phyloP scores from a whole-genome alignment of 2,888 invertebrate genomes.

The Cloeon dipterum region DNA sequence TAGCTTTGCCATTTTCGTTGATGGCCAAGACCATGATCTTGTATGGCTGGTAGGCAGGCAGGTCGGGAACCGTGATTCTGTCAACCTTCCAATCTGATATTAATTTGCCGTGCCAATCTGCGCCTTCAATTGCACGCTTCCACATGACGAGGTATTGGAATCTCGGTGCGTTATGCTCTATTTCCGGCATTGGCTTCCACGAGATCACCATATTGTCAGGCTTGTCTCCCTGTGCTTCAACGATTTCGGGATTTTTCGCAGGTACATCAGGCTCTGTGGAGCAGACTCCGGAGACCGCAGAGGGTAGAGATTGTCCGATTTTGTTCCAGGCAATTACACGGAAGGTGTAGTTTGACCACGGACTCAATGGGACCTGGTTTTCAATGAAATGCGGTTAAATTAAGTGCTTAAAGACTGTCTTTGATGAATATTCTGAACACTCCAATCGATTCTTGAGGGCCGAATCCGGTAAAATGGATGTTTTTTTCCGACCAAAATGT shows the following conservation, averaged over 20 bases:
- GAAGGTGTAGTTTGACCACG: constrained; percentile 94
- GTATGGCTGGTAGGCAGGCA: constrained; percentile 78
- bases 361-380: constrained; percentile 37
- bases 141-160: constrained; percentile 83
- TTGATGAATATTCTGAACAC: too few species aligned
- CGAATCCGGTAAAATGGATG: too few species aligned
- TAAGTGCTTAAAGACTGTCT: not conserved
- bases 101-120: constrained; percentile 40
- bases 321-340: constrained; percentile 79
- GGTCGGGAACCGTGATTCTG: constrained; percentile 44
- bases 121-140: constrained; percentile 53
- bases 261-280: constrained; percentile 73
- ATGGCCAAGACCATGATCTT: constrained; percentile 75
- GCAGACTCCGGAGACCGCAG: constrained; percentile 64
- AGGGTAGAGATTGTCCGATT: constrained; percentile 72
- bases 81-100: constrained; percentile 57
- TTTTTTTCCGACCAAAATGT: too few species aligned
- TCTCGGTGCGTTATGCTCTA: constrained; percentile 87
- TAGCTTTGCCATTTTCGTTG: constrained; percentile 70
- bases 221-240: constrained; percentile 66
- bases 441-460: too few species aligned
- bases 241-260: constrained; percentile 80
- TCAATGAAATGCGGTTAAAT: not conserved
- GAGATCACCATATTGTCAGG: constrained; percentile 80
- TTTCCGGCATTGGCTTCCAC: constrained; percentile 93